Evolutionary conservation across 2,113 vertebrate genomes (phyloP), one percentile per base, ranked within the genome.

Genomic region (Girardinichthys multiradiatus): DNA sequence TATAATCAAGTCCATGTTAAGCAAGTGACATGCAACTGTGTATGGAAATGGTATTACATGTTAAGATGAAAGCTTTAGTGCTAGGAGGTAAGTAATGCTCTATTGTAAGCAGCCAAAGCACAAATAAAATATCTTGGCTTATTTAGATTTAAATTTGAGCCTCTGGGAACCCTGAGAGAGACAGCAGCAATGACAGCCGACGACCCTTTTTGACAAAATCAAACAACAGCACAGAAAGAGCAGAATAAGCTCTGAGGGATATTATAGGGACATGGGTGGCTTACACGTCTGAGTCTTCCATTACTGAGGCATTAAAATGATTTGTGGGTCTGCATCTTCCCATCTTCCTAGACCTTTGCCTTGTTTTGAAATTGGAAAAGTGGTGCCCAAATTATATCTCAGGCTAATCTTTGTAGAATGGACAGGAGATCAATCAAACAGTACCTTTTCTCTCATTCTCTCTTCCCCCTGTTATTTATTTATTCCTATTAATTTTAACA

Each of bases 401-500:
- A 89, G 76, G 71, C 79, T 91, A 94, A 93, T 94, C 93, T 95
- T 90, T 93, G 92, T 68, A 87, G 42, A 72, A 68, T 70, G 74
- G 89, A 92, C 87, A 82, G 68, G 42, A 92, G 94, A 97, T 97
- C 95, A 95, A 94, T 95, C 93, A 95, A 93, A 92, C 93, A 89
- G 89, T 87, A 90, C 84, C 87, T 95, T 94, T 92, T 28, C 33
- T 33, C 17, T 11, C 37, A 42, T 70, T 70, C 59, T 70, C 79
- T 60, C 92, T 95, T 95, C 19, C 37, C 58, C 74, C 73, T 57
- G 68, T 79, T 54, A 92, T 95, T 95, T 95, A 93, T 95, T 94
- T 91, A 92, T 93, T 93, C 90, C 93, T 94, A 95, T 96, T 95
- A 95, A 94, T 97, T 97, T 95, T 95, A 96, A 97, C 95, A 94